Evolutionary conservation across 2,113 vertebrate genomes (phyloP).

Genomic region (Oxyruncus cristatus): DNA sequence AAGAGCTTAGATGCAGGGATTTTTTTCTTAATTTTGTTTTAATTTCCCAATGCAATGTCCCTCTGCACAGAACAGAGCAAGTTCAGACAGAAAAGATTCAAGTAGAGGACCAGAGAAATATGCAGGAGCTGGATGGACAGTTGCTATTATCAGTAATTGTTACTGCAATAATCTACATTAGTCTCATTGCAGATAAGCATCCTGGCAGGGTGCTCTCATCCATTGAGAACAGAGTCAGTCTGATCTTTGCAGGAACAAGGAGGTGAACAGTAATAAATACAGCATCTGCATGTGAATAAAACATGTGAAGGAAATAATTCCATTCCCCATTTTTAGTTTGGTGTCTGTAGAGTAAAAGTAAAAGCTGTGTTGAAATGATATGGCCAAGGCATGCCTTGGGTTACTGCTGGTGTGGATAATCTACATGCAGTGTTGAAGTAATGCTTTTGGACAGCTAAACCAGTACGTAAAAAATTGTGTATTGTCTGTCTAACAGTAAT

Average conservation of each 20-base stretch:
- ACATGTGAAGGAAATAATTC: accelerated
- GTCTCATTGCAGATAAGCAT: background rate
- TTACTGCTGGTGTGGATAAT: background rate
- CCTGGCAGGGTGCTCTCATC: background rate
- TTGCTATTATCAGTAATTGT: background rate
- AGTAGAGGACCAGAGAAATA: background rate
- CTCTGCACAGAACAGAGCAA: background rate
- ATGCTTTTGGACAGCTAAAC: slow-evolving; percentile 16
- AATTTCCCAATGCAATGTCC: background rate
- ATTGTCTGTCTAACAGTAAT: background rate
- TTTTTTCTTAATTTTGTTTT: background rate
- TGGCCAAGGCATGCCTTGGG: accelerated
- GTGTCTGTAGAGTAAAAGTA: background rate
- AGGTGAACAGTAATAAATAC: background rate
- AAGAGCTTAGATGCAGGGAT: background rate
- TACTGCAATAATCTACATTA: background rate
- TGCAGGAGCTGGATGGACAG: background rate
- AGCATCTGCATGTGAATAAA: background rate
- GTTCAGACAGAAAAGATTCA: background rate
- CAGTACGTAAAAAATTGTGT: background rate
- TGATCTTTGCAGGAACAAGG: background rate
- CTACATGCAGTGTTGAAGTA: background rate
- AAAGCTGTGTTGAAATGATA: background rate
- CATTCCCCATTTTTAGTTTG: background rate
- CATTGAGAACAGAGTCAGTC: background rate